Evolutionary conservation across 2,113 vertebrate species (phyloP).

Genomic region (Tamias sibiricus): DNA sequence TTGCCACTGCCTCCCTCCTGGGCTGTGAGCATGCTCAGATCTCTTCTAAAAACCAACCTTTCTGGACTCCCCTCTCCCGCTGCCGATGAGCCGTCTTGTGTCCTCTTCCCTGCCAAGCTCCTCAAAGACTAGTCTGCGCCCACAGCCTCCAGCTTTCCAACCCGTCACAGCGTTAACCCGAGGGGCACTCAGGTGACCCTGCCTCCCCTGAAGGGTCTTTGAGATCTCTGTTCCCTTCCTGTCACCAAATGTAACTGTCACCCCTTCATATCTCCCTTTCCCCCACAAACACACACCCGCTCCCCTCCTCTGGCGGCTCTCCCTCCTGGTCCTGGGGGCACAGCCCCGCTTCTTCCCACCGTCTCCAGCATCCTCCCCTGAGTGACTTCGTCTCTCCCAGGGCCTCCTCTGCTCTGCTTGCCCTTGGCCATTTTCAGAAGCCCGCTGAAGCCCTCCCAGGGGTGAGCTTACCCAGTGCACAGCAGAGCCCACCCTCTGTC

Average conservation of each 20-base stretch:
- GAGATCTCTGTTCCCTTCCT: background rate
- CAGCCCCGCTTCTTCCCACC: background rate
- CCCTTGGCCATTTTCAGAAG: background rate
- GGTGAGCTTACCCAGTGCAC: background rate
- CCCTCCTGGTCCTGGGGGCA: background rate
- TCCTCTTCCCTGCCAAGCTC: background rate
- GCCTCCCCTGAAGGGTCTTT: background rate
- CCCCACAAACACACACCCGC: background rate
- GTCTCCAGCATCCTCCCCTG: too few species aligned
- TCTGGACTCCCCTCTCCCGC: background rate
- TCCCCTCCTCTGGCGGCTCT: background rate
- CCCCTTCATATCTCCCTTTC: background rate
- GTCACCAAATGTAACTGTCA: background rate
- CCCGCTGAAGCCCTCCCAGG: background rate
- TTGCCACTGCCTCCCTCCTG: background rate
- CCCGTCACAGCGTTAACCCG: background rate
- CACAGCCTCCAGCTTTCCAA: background rate
- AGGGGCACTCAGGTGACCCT: background rate
- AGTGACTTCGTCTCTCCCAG: background rate
- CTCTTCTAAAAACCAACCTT: slow-evolving; percentile 5
- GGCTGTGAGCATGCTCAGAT: slow-evolving; percentile 23
- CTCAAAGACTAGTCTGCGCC: background rate
- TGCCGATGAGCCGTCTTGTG: background rate
- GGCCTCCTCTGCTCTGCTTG: background rate
- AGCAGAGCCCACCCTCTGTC: accelerated